Percentiles rank a stretch among this genome's conserved stretches.
Evolutionary conservation across 2,113 vertebrate species (phyloP).

Genomic region (Halichoerus grypus): DNA sequence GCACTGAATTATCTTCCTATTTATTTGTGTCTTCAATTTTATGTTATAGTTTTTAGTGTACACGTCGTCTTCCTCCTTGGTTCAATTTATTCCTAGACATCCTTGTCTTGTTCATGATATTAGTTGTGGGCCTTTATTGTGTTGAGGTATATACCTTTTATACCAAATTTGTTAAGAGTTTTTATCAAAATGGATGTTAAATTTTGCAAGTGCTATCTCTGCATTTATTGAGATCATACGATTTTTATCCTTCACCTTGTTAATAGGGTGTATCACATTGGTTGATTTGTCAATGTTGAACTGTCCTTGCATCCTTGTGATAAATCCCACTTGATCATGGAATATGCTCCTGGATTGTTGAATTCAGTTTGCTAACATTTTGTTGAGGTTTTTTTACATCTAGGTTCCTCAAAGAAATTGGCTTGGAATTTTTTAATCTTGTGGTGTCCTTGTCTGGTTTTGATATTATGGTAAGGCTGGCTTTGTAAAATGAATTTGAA

Average conservation of each 20-base stretch:
- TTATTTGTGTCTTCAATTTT: background rate
- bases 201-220: background rate
- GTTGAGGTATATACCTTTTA: background rate
- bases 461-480: background rate
- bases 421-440: background rate
- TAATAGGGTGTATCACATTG: background rate
- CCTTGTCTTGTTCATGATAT: background rate
- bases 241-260: background rate
- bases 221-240: background rate
- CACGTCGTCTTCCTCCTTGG: background rate
- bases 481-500: background rate
- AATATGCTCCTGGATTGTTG: background rate
- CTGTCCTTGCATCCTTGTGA: background rate
- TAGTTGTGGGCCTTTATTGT: background rate
- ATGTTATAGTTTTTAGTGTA: background rate
- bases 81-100: background rate
- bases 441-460: background rate
- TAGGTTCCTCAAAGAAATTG: background rate
- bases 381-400: constrained; percentile 24
- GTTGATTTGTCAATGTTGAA: background rate
- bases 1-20: background rate
- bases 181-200: background rate
- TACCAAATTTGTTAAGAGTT: background rate
- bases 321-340: background rate
- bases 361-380: background rate